phyloP scores from a whole-genome alignment of 2,888 invertebrate species.

The Meghimatium bilineatum region DNA sequence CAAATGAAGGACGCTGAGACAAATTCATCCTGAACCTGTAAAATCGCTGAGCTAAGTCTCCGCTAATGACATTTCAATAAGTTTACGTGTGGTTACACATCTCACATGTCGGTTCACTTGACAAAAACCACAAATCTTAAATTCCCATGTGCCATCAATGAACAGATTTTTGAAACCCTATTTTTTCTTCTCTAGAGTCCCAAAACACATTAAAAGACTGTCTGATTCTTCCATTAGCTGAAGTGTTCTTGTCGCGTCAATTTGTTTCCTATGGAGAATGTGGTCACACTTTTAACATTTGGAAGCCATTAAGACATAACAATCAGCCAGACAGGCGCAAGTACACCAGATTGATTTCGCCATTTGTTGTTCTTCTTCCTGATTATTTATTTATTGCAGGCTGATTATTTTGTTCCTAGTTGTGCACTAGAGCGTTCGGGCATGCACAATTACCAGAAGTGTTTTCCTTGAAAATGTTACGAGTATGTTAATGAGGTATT shows the following conservation, averaged over 20 bases:
- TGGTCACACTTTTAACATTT: slow-evolving; percentile 1
- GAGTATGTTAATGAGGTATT: too few species aligned
- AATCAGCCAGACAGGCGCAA: background rate
- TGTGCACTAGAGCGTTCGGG: background rate
- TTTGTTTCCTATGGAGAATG: background rate
- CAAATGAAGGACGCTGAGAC: too few species aligned
- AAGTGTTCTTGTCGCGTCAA: slow-evolving; percentile 5
- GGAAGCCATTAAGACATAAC: background rate
- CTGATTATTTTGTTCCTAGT: background rate
- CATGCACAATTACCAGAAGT: background rate
- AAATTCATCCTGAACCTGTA: too few species aligned
- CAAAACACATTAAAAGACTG: slow-evolving; percentile 8
- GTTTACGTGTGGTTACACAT: too few species aligned
- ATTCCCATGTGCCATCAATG: background rate
- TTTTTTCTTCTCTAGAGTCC: background rate
- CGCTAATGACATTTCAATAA: too few species aligned
- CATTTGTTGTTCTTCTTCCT: background rate
- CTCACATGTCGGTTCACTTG: too few species aligned
- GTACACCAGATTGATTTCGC: background rate
- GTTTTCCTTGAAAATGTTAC: too few species aligned
- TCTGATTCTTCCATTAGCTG: slow-evolving; percentile 15
- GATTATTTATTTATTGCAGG: background rate
- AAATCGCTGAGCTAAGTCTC: too few species aligned
- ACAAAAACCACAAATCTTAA: background rate
- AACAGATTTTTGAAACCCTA: background rate